These are phyloP conservation scores for Napeogenes inachia DNA, from an alignment of 2,888 invertebrate genomes.

Conservation along the genomic window DNA sequence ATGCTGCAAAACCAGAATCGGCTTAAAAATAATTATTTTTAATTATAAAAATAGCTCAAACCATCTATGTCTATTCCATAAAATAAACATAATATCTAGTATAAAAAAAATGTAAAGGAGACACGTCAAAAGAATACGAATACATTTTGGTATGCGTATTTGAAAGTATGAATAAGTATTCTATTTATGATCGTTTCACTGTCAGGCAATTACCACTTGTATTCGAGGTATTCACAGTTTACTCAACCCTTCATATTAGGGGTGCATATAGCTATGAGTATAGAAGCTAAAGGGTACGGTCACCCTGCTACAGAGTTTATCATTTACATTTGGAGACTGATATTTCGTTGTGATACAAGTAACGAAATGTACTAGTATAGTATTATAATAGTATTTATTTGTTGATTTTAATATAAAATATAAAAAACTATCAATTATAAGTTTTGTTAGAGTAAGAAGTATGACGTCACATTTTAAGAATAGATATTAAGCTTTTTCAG, in stretches of 20 bases:
- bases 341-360: background rate
- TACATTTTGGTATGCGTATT: too few species aligned
- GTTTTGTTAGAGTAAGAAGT: too few species aligned
- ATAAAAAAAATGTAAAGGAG: too few species aligned
- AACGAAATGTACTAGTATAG: background rate
- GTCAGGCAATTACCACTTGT: conserved; percentile 6
- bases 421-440: background rate
- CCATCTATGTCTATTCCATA: too few species aligned
- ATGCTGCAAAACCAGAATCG: too few species aligned
- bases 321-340: background rate
- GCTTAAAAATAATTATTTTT: too few species aligned
- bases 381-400: background rate
- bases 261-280: background rate
- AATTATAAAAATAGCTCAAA: too few species aligned
- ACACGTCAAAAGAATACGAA: too few species aligned
- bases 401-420: background rate
- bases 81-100: too few species aligned
- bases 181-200: background rate
- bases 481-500: too few species aligned
- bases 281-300: background rate
- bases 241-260: conserved; percentile 3
- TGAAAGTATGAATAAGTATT: background rate
- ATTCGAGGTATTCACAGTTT: conserved; percentile 1
- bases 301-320: conserved; percentile 4
- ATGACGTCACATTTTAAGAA: too few species aligned